phyloP scores from a whole-genome alignment of 2,888 invertebrate species.

The Eremobia ochroleuca region DNA sequence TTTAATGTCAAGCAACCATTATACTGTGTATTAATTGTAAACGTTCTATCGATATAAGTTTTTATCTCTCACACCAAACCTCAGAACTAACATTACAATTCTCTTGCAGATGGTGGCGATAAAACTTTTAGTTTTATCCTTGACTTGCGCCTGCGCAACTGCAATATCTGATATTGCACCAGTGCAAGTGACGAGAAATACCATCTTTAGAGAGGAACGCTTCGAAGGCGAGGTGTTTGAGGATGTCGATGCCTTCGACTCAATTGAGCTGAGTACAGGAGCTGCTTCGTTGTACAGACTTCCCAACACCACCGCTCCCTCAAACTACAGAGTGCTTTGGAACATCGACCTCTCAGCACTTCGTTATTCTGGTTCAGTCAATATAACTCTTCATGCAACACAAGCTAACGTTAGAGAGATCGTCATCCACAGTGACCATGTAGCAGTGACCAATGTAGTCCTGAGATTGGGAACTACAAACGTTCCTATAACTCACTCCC shows the following conservation, averaged over 20 bases:
- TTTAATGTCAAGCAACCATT: not conserved
- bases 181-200: constrained; percentile 74
- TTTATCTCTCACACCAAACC: not conserved
- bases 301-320: constrained; percentile 88
- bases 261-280: constrained; percentile 55
- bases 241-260: constrained; percentile 68
- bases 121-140: constrained; percentile 73
- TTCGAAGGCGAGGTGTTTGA: constrained; percentile 83
- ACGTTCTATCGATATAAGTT: not conserved
- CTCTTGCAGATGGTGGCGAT: constrained; percentile 82
- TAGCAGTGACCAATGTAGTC: constrained; percentile 78
- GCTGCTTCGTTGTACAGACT: constrained; percentile 81
- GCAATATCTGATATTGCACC: constrained; percentile 72
- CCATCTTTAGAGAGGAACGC: constrained; percentile 85
- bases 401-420: constrained; percentile 77
- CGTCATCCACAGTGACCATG: constrained; percentile 80
- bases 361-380: constrained; percentile 80
- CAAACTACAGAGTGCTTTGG: constrained; percentile 88
- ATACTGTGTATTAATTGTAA: not conserved
- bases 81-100: not conserved
- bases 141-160: constrained; percentile 72
- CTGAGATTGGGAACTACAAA: constrained; percentile 76
- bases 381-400: constrained; percentile 80
- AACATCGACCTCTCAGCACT: constrained; percentile 71
- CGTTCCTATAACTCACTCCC: constrained; percentile 53